These are phyloP conservation scores for Drosophila prostipennis DNA, from an alignment of 2,888 invertebrate genomes.

Conservation along the genomic window DNA sequence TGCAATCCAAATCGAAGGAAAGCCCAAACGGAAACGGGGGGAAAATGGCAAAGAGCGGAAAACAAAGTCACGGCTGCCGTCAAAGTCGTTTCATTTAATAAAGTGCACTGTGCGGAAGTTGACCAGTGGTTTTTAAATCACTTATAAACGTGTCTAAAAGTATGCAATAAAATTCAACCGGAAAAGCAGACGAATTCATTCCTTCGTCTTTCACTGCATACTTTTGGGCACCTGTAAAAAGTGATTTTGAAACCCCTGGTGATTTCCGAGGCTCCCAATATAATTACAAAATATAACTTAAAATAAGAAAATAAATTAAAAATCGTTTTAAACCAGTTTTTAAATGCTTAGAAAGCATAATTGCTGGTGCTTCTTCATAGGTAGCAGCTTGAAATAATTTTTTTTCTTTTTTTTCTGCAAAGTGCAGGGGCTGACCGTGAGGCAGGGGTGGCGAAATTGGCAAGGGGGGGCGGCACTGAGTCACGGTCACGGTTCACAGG, in stretches of 20 bases:
- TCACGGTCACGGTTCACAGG: conserved; percentile 46
- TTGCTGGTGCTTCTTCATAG: no score
- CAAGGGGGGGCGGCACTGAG: conserved; percentile 12
- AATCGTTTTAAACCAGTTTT: no score
- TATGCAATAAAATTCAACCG: no score
- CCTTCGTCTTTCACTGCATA: no score
- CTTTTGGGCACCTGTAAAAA: no score
- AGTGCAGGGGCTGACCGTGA: not conserved
- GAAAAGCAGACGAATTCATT: no score
- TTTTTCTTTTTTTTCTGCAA: not conserved
- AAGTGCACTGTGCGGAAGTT: no score
- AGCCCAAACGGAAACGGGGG: not conserved
- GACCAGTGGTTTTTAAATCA: not conserved
- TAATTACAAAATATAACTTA: no score
- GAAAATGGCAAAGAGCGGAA: not conserved
- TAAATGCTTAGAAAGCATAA: not conserved
- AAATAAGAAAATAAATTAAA: no score
- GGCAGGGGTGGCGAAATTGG: conserved; percentile 15
- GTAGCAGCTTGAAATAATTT: not conserved
- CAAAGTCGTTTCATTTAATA: conserved; percentile 17
- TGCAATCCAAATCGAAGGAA: conserved; percentile 13
- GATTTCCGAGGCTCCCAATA: no score
- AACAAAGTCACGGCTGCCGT: conserved; percentile 19
- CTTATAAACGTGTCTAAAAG: no score
- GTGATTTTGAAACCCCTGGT: no score